Base-by-base conservation (phyloP, 1,140 invertebrate genomes). In the Palaemon carinicauda region DNA sequence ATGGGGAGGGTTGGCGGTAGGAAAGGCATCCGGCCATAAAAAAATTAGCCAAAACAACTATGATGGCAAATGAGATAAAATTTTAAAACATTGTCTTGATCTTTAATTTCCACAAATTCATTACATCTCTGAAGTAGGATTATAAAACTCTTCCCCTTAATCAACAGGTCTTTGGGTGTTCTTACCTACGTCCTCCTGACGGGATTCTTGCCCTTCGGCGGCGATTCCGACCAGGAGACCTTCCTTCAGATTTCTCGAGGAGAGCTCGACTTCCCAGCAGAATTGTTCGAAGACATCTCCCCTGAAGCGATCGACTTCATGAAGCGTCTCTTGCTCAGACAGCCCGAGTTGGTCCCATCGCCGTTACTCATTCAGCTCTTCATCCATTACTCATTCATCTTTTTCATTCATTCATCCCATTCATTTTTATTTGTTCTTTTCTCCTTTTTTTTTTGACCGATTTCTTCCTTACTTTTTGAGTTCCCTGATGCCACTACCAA, bases 241-340 rank as follows among this genome's bases (percentile, higher is more conserved):
- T 93, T 92, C 89, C 90, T 91, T 27, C 92, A 93, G 90, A 92
- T 93, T 82, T 91, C 92, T 52, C 80, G 78, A 51, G 88, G 82
- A 41, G 89, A 95, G 90, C 93, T 98, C 87, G 96, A 96, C 90
- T 98, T 98, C 92, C 97, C 97, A 81, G 94, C 95, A 88, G 96
- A 97, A 90, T 93, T 98, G 80, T 98, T 98, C 93, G 94, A 94
- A 83, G 94, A 96, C 90, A 95, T 98, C 80, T 97, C 96, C 75
- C 93, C 94, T 89, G 92, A 94, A 88, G 97, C 97, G 77, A 95
- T 95, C 89, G 95, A 96, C 90, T 96, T 96, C 90, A 95, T 96
- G 73, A 91, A 91, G 3, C 93, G 93, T 89, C 92, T 95, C 51
- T 92, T 95, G 74, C 91, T 95, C 83, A 93, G 94, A 88, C 93